These are phyloP conservation scores for Anaspis maculata DNA, from an alignment of 2,888 invertebrate genomes.

Conservation along the genomic window DNA sequence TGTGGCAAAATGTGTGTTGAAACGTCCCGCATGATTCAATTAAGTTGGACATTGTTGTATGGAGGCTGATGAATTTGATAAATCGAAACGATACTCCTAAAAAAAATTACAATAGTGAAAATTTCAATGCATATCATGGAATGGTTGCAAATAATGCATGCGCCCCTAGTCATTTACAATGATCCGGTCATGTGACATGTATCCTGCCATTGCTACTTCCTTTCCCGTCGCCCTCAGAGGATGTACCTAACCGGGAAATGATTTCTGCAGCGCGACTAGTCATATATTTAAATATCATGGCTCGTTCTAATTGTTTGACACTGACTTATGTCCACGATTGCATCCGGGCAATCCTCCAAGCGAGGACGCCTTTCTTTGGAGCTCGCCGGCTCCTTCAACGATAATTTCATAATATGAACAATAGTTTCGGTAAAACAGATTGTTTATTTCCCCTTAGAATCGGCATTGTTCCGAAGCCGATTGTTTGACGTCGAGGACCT, in stretches of 20 bases:
- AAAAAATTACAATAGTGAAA: no score
- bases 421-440: conserved; percentile 1
- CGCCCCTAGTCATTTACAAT: conserved; percentile 29
- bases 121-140: background rate
- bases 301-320: conserved; percentile 20
- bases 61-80: no score
- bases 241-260: conserved; percentile 23
- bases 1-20: no score
- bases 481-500: conserved; percentile 11
- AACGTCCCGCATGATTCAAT: no score
- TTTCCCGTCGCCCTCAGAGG: conserved; percentile 34
- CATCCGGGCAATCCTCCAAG: conserved; percentile 9
- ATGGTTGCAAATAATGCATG: conserved; percentile 14
- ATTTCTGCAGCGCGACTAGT: conserved; percentile 21
- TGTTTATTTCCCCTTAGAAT: conserved; percentile 3
- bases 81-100: no score
- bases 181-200: conserved; percentile 39
- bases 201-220: conserved; percentile 39
- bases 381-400: no score
- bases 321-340: conserved; percentile 15
- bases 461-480: conserved; percentile 11
- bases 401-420: no score
- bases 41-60: no score
- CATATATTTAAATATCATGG: conserved; percentile 21
- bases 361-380: no score